These are phyloP conservation scores for Anastrepha obliqua DNA, from an alignment of 1,140 invertebrate species.

Conservation along the genomic window DNA sequence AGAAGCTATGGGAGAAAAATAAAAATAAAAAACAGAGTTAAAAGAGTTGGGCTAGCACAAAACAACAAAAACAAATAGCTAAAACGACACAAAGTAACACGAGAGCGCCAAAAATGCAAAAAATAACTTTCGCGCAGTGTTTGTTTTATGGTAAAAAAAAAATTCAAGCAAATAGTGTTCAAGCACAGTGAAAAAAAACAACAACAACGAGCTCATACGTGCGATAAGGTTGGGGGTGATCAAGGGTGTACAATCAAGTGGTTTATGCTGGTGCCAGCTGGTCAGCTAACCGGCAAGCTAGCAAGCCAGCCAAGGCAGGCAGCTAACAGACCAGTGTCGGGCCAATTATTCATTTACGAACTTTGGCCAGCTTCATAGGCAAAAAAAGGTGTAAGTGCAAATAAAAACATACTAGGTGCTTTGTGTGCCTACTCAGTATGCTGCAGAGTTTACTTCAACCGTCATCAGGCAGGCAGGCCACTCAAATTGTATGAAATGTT, in stretches of 20 bases:
- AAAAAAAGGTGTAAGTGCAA: slow-evolving; percentile 41
- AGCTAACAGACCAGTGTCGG: not conserved
- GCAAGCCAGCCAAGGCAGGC: not conserved
- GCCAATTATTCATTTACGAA: slow-evolving; percentile 42
- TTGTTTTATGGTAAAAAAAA: not conserved
- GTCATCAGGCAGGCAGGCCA: not conserved
- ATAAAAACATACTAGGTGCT: slow-evolving; percentile 12
- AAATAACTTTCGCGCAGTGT: not conserved
- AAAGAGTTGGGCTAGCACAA: not conserved
- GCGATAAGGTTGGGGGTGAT: not conserved
- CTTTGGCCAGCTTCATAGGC: slow-evolving; percentile 28
- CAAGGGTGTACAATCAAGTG: slow-evolving; percentile 20
- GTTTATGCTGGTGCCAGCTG: slow-evolving; percentile 10
- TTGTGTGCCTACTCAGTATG: not conserved
- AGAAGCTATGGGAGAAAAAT: slow-evolving; percentile 79
- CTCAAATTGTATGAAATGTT: not conserved
- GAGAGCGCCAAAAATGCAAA: not conserved
- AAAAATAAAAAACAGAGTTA: slow-evolving; percentile 56
- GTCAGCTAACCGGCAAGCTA: not conserved
- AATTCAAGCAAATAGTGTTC: slow-evolving; percentile 21
- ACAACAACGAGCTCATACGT: not conserved
- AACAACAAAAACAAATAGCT: not conserved
- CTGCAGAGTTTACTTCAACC: not conserved
- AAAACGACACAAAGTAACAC: slow-evolving; percentile 28
- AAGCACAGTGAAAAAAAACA: slow-evolving; percentile 1